Percentiles rank a stretch among this genome's conserved stretches.
These are phyloP conservation scores for Tauraco hartlaubi DNA, from an alignment of 2,797 vertebrate genomes.

Conservation along the genomic window DNA sequence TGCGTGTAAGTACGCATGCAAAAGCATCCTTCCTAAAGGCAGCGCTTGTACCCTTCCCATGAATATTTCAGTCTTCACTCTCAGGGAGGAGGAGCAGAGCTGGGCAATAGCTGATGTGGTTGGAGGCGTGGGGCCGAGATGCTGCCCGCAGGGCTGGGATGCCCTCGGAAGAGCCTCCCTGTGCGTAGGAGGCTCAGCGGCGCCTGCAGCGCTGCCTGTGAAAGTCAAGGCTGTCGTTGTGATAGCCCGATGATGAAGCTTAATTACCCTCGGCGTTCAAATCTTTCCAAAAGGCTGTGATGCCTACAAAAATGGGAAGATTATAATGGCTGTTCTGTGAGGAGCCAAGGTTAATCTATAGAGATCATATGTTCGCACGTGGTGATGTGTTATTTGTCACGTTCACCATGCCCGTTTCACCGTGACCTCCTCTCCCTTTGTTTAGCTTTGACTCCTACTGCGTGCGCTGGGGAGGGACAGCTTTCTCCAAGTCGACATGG, in stretches of 20 bases:
- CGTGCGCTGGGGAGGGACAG: accelerated
- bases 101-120: background rate
- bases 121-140: accelerated
- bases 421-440: background rate
- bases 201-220: accelerated
- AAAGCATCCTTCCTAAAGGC: background rate
- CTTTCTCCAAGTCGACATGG: accelerated
- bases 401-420: accelerated
- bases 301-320: background rate
- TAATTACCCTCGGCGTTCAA: background rate
- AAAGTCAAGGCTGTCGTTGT: background rate
- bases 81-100: background rate
- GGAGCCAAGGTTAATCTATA: background rate
- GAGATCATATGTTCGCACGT: accelerated
- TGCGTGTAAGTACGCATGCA: accelerated
- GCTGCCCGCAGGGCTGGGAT: background rate
- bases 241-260: background rate
- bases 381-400: background rate
- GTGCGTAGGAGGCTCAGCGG: accelerated
- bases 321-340: background rate
- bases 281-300: background rate
- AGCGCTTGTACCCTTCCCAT: accelerated
- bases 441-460: background rate
- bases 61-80: background rate
- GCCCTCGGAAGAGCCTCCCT: background rate